Conservation (phyloP, 2,113 vertebrate genomes). For the Sphaerodactylus townsendi region DNA sequence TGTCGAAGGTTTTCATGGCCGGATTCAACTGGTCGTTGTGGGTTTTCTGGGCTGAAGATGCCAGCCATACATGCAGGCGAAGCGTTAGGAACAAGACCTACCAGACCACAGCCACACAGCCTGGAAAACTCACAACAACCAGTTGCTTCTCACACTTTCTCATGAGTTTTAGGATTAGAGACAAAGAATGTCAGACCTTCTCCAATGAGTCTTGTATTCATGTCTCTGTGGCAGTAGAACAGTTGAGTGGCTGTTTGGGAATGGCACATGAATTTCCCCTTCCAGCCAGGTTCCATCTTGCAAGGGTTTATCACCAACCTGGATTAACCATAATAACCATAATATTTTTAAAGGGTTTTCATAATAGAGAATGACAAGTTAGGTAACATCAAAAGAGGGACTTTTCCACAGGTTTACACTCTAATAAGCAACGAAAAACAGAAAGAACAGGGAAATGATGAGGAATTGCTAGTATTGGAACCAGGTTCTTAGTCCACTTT, state of each 20-base stretch:
- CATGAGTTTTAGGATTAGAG: not conserved
- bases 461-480: not conserved
- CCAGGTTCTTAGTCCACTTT: not conserved
- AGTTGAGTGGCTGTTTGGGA: not conserved
- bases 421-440: not conserved
- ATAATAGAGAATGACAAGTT: not conserved
- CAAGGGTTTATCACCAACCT: not conserved
- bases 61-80: too few species aligned
- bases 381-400: not conserved
- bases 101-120: too few species aligned
- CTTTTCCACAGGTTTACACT: not conserved
- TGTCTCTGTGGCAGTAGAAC: not conserved
- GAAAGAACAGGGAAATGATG: too few species aligned
- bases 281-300: not conserved
- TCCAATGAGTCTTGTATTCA: too few species aligned
- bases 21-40: too few species aligned
- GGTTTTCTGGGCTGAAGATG: too few species aligned
- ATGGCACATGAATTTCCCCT: not conserved
- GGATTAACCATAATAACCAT: not conserved
- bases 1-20: too few species aligned
- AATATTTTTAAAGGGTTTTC: not conserved
- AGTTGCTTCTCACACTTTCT: too few species aligned
- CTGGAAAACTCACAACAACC: too few species aligned
- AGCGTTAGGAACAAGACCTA: too few species aligned
- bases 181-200: too few species aligned